phyloP scores from a whole-genome alignment of 2,888 invertebrate genomes.

The Rotaria macrura region DNA sequence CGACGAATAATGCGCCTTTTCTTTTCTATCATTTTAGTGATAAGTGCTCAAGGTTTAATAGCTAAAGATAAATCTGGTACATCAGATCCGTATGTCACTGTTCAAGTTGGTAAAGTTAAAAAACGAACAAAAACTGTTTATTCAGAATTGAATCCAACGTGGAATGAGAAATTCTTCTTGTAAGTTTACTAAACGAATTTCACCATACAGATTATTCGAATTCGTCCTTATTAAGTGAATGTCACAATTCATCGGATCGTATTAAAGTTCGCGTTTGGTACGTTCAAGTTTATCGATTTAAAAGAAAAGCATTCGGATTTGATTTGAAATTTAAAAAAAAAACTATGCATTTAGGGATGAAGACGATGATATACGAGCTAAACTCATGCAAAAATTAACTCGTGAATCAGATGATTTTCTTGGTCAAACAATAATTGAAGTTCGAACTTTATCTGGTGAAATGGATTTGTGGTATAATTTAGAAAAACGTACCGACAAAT shows the following conservation, averaged over 20 bases:
- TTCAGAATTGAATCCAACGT: constrained; percentile 96
- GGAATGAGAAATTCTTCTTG: constrained; percentile 99
- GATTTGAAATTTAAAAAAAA: too few species aligned
- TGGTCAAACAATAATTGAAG: constrained; percentile 97
- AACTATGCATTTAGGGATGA: constrained; percentile 60
- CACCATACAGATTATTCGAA: not conserved
- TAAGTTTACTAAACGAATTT: constrained; percentile 57
- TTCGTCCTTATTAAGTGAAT: constrained; percentile 64
- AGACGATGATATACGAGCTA: constrained; percentile 97
- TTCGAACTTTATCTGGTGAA: constrained; percentile 88
- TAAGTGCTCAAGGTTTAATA: constrained; percentile 97
- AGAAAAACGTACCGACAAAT: constrained; percentile 95
- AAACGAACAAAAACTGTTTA: constrained; percentile 97
- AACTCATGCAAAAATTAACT: constrained; percentile 87
- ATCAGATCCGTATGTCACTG: constrained; percentile 98
- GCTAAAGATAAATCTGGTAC: constrained; percentile 99
- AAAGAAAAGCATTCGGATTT: too few species aligned
- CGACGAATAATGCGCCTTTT: too few species aligned
- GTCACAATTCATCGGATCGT: constrained; percentile 97
- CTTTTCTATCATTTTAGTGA: constrained; percentile 56
- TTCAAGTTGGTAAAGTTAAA: constrained; percentile 97
- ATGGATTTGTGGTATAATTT: constrained; percentile 99
- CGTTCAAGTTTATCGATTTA: not conserved
- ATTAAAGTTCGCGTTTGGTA: constrained; percentile 95
- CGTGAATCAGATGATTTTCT: constrained; percentile 97